A percentile compares a stretch with the other conserved stretches of the same genome.
phyloP scores from a whole-genome alignment of 2,888 invertebrate genomes.

The Gandaritis pyraliata region DNA sequence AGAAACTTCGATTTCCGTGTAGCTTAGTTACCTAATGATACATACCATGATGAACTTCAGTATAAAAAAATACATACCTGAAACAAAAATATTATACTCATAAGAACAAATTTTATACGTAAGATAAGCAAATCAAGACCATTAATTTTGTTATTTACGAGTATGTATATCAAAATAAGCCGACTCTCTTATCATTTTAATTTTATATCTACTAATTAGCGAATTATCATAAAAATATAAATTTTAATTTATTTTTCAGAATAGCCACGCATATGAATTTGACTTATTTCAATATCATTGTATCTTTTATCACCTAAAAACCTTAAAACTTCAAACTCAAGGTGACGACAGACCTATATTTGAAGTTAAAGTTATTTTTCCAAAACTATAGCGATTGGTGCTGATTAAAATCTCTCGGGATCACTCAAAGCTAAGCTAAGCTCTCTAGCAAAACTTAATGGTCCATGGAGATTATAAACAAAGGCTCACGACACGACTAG shows the following conservation, averaged over 20 bases:
- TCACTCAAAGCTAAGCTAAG: not conserved
- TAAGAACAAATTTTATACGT: not conserved
- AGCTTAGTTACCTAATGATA: not conserved
- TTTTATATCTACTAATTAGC: too few species aligned
- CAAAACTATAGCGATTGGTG: not conserved
- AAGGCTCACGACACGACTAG: too few species aligned
- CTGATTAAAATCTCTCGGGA: not conserved
- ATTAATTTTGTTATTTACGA: too few species aligned
- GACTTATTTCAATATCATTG: too few species aligned
- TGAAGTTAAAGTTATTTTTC: not conserved
- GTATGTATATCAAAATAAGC: too few species aligned
- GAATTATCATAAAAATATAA: too few species aligned
- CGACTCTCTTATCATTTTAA: too few species aligned
- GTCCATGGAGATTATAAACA: not conserved
- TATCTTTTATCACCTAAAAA: not conserved
- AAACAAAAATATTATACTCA: slow-evolving; percentile 27
- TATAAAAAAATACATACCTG: slow-evolving; percentile 33
- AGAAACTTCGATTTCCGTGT: not conserved
- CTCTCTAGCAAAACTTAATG: too few species aligned
- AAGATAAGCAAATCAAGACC: too few species aligned
- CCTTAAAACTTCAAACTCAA: not conserved
- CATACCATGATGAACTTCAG: slow-evolving; percentile 5
- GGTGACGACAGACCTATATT: not conserved
- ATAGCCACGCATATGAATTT: too few species aligned
- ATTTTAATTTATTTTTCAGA: too few species aligned